Conservation (phyloP, 2,797 vertebrate species). For the Lutjanus campechanus region DNA sequence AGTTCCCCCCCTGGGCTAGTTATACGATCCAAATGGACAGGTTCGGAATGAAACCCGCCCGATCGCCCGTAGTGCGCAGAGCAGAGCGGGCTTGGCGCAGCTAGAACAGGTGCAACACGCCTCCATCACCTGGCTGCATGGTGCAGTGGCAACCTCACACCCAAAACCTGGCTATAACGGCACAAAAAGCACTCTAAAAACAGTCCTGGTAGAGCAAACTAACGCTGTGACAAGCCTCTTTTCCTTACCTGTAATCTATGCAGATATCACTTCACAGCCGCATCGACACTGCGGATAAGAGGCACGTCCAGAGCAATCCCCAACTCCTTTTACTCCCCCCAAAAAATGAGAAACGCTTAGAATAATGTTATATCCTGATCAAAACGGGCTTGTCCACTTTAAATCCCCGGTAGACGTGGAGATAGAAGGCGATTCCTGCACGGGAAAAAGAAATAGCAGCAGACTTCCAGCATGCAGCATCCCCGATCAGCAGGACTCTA, state of each 20-base stretch:
- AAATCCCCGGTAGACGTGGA: conserved; percentile 71
- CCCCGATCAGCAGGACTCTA: conserved; percentile 78
- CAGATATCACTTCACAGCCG: conserved; percentile 89
- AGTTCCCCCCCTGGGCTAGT: conserved; percentile 3
- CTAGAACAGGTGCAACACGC: conserved; percentile 83
- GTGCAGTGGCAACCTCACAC: conserved; percentile 63
- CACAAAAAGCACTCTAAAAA: conserved; percentile 27
- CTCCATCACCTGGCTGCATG: conserved; percentile 77
- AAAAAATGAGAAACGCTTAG: conserved; percentile 82
- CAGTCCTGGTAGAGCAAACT: conserved; percentile 25
- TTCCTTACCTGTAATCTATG: conserved; percentile 91
- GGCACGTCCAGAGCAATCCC: conserved; percentile 85
- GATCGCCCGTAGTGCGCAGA: conserved; percentile 41
- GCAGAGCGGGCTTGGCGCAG: conserved; percentile 83
- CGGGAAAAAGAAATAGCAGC: conserved; percentile 64
- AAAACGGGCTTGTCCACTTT: conserved; percentile 73
- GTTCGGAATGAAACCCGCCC: conserved; percentile 49
- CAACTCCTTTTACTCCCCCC: conserved; percentile 80
- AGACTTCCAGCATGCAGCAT: conserved; percentile 77
- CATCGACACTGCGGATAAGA: conserved; percentile 95
- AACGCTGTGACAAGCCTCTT: conserved; percentile 67
- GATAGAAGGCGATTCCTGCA: conserved; percentile 73
- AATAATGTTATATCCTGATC: conserved; percentile 78
- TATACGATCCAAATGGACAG: conserved; percentile 33
- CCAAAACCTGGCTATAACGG: conserved; percentile 34